Percentiles rank a stretch among this genome's conserved stretches.
phyloP scores from a whole-genome alignment of 2,113 vertebrate genomes.

The Raphicerus campestris region DNA sequence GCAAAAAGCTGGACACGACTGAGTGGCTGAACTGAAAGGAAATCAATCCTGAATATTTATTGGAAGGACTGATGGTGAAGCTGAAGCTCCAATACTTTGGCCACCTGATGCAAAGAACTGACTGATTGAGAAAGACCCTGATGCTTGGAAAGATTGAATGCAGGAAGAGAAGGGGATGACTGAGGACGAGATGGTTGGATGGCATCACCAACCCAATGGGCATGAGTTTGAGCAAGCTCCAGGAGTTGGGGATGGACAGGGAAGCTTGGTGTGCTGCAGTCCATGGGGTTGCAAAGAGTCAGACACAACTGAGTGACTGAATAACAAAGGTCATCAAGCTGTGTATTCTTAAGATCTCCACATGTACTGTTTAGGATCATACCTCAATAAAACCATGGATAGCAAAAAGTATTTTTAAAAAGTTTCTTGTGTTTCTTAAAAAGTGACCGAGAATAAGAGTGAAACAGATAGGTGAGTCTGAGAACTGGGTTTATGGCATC shows the following conservation, averaged over 20 bases:
- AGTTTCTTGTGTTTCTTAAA: not conserved
- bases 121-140: not conserved
- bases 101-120: not conserved
- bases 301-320: not conserved
- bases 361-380: not conserved
- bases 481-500: not conserved
- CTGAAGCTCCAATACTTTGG: not conserved
- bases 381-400: not conserved
- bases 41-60: not conserved
- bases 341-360: not conserved
- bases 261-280: not conserved
- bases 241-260: not conserved
- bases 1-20: accelerated
- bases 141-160: not conserved
- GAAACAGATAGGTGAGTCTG: not conserved
- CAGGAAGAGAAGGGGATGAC: not conserved
- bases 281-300: not conserved
- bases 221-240: not conserved
- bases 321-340: not conserved
- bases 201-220: not conserved
- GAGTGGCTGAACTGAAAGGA: not conserved
- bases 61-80: not conserved
- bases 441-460: not conserved
- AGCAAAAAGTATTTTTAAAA: not conserved
- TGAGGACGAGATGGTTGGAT: not conserved